Conservation (phyloP, 2,797 vertebrate species). For the Cichlasoma orientale region DNA sequence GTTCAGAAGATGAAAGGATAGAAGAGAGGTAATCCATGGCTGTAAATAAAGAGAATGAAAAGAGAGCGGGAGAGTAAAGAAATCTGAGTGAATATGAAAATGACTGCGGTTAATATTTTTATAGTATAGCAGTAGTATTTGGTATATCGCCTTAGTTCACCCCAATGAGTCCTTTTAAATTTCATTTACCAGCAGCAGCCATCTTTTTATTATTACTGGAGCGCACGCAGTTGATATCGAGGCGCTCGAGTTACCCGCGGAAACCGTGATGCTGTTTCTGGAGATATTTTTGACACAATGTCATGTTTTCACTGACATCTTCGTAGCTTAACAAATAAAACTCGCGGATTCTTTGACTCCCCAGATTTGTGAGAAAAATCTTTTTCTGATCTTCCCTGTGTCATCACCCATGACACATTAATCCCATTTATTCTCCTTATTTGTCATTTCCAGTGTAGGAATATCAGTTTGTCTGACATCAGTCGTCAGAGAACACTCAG, state of each 20-base stretch:
- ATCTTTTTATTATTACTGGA: background rate
- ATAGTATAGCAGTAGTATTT: background rate
- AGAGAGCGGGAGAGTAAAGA: background rate
- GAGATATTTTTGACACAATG: background rate
- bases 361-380: too few relatives aligned
- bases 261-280: background rate
- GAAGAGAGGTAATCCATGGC: conserved; percentile 3
- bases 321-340: background rate
- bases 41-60: conserved; percentile 8
- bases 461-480: background rate
- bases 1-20: background rate
- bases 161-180: background rate
- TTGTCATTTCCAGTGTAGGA: background rate
- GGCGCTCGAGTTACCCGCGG: background rate
- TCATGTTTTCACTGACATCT: background rate
- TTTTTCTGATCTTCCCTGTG: too few relatives aligned
- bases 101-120: background rate
- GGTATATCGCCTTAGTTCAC: background rate
- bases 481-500: background rate
- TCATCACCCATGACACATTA: background rate
- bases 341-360: background rate
- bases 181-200: background rate
- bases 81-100: background rate
- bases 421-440: background rate
- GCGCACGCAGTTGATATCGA: background rate